These are phyloP conservation scores for Esox masquinongy DNA, from an alignment of 2,797 vertebrate genomes.

Conservation along the genomic window DNA sequence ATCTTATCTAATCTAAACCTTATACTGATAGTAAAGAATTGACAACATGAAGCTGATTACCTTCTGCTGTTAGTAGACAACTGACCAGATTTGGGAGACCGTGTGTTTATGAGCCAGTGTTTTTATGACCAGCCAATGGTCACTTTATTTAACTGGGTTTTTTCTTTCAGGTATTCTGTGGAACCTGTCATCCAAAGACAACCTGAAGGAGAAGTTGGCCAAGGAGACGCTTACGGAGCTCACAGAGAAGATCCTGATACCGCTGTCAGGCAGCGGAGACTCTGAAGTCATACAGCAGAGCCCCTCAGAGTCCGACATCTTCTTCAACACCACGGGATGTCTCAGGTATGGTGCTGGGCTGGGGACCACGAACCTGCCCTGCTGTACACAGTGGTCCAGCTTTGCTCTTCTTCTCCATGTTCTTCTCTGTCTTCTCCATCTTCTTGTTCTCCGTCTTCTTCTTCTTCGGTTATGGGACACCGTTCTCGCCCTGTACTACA, in stretches of 20 bases:
- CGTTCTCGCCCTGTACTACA: background rate
- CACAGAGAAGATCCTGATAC: slow-evolving; percentile 81
- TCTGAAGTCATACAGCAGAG: slow-evolving; percentile 68
- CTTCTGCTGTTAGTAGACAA: too few relatives aligned
- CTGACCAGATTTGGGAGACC: too few relatives aligned
- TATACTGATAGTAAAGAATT: too few relatives aligned
- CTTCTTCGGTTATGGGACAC: background rate
- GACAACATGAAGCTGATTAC: too few relatives aligned
- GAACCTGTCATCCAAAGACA: slow-evolving; percentile 97
- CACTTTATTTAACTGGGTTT: background rate
- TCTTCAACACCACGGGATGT: slow-evolving; percentile 92
- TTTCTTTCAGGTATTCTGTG: slow-evolving; percentile 87
- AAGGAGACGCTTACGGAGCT: slow-evolving; percentile 79
- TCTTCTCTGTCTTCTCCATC: background rate
- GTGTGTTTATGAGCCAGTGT: background rate
- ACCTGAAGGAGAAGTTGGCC: slow-evolving; percentile 87
- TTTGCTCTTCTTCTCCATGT: background rate
- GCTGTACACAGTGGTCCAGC: background rate
- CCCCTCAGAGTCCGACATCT: slow-evolving; percentile 87
- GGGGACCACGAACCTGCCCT: too few relatives aligned
- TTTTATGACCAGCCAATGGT: background rate
- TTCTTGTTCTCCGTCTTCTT: background rate
- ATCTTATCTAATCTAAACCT: too few relatives aligned
- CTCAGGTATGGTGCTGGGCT: slow-evolving; percentile 78
- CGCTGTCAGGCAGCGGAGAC: slow-evolving; percentile 62